Conservation (phyloP, 2,113 vertebrate genomes). For the Campylorhamphus procurvoides region DNA sequence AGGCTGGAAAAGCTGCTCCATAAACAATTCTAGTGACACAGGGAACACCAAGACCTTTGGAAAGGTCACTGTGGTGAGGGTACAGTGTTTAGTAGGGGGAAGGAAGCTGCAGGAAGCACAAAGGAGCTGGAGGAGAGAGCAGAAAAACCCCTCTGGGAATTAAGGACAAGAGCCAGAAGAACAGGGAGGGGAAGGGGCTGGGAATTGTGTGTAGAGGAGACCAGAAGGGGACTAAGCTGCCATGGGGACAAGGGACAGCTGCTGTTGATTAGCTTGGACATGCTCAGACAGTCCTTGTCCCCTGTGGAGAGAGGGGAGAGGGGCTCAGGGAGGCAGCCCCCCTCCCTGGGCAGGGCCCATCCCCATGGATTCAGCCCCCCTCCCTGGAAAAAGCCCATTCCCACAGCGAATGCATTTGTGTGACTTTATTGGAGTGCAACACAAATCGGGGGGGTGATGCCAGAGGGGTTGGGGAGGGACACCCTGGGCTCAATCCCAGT, state of each 20-base stretch:
- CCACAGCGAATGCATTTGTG: not conserved
- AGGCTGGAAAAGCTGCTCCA: not conserved
- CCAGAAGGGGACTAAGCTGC: conserved; percentile 29
- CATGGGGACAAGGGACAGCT: not conserved
- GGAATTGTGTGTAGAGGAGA: not conserved
- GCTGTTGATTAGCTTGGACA: not conserved
- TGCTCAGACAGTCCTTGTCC: not conserved
- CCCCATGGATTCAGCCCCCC: not conserved
- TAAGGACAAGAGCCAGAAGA: not conserved
- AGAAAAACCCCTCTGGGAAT: not conserved
- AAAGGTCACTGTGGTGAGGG: not conserved
- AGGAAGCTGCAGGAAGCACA: not conserved
- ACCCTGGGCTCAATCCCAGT: conserved; percentile 83
- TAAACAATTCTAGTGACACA: accelerated
- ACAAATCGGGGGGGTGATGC: accelerated
- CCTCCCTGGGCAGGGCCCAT: accelerated
- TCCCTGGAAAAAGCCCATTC: not conserved
- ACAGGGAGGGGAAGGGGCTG: not conserved
- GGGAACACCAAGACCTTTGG: not conserved
- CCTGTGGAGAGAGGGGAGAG: accelerated
- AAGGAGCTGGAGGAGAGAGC: not conserved
- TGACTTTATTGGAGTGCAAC: conserved; percentile 28
- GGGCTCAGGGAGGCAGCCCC: not conserved
- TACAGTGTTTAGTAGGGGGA: not conserved
- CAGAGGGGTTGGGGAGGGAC: accelerated